These are phyloP conservation scores for Mimas tiliae DNA, from an alignment of 2,888 invertebrate genomes.

Conservation along the genomic window DNA sequence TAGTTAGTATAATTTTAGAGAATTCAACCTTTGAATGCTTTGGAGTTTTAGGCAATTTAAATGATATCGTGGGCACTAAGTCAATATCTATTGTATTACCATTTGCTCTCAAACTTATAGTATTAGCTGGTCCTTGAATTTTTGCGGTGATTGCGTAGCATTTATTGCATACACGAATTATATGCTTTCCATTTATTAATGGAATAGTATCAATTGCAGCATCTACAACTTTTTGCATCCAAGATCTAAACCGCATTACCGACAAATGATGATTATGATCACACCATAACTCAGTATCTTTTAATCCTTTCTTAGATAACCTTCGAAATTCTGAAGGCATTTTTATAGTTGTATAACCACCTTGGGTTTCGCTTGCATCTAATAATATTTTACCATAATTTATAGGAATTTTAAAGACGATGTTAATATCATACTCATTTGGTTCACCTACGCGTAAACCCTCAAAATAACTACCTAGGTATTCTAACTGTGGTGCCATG, in stretches of 20 bases:
- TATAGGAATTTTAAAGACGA: conserved; percentile 57
- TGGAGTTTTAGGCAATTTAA: conserved; percentile 55
- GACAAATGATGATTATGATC: conserved; percentile 51
- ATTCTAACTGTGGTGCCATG: conserved; percentile 62
- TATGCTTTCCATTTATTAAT: conserved; percentile 46
- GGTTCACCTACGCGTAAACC: conserved; percentile 63
- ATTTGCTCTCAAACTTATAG: conserved; percentile 53
- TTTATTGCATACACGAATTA: conserved; percentile 48
- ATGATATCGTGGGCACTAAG: conserved; percentile 63
- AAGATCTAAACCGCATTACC: conserved; percentile 53
- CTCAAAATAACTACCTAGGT: conserved; percentile 66
- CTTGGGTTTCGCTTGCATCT: conserved; percentile 42
- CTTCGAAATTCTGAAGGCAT: conserved; percentile 68
- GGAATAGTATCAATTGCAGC: conserved; percentile 53
- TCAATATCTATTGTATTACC: conserved; percentile 61
- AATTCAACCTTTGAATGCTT: conserved; percentile 52
- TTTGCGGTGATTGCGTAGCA: conserved; percentile 51
- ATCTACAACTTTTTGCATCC: conserved; percentile 67
- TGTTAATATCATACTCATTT: conserved; percentile 65
- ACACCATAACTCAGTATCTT: conserved; percentile 60
- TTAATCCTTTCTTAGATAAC: conserved; percentile 57
- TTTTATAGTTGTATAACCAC: conserved; percentile 54
- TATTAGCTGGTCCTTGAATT: conserved; percentile 64
- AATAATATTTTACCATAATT: conserved; percentile 58
- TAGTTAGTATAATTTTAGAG: conserved; percentile 43